These are phyloP conservation scores for Tridacna crocea DNA, from an alignment of 2,888 invertebrate genomes.

Conservation along the genomic window DNA sequence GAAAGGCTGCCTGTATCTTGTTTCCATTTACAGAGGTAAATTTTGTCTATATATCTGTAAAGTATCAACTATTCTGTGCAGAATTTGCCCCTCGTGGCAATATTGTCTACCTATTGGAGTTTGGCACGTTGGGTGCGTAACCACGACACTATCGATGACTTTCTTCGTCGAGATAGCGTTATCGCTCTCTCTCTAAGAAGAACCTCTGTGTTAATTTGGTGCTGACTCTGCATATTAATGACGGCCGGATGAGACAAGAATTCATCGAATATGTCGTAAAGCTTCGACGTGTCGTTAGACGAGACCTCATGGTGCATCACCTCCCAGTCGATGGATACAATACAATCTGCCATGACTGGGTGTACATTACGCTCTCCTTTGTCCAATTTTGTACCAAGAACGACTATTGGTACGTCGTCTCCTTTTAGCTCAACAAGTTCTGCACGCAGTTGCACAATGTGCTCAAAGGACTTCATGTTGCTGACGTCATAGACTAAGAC, in stretches of 20 bases:
- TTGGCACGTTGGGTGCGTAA: not conserved
- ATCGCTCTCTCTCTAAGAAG: not conserved
- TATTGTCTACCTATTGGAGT: not conserved
- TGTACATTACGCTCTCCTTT: not conserved
- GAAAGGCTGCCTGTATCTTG: not conserved
- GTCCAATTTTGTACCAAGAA: slow-evolving; percentile 13
- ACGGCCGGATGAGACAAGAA: not conserved
- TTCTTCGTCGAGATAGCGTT: not conserved
- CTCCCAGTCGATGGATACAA: slow-evolving; percentile 17
- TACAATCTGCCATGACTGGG: slow-evolving; percentile 8
- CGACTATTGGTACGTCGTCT: slow-evolving; percentile 6
- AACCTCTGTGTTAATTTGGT: not conserved
- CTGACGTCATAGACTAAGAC: slow-evolving; percentile 17
- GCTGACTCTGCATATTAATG: not conserved
- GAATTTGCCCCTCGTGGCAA: not conserved
- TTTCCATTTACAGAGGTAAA: not conserved
- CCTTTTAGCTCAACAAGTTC: slow-evolving; percentile 3
- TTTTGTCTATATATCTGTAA: not conserved
- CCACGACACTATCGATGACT: not conserved
- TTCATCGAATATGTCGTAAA: not conserved
- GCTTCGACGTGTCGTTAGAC: not conserved
- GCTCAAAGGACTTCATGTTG: not conserved
- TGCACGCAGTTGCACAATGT: not conserved
- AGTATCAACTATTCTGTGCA: not conserved
- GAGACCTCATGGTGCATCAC: slow-evolving; percentile 1